These are phyloP conservation scores for Ophioninae sp. DNA, from an alignment of 2,888 invertebrate genomes.

Conservation along the genomic window DNA sequence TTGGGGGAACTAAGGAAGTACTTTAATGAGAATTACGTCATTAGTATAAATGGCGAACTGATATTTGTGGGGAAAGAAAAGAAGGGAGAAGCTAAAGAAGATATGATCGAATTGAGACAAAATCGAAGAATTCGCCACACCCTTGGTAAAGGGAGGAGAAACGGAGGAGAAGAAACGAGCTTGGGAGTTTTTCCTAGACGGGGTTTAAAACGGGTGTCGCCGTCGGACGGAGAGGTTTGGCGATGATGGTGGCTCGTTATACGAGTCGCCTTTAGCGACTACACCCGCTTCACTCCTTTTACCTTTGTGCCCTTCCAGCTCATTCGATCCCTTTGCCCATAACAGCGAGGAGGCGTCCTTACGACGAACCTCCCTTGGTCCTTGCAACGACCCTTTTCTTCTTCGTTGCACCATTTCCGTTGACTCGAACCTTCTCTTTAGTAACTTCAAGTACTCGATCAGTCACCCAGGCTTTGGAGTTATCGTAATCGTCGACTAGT, in stretches of 20 bases:
- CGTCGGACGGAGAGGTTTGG: conserved; percentile 12
- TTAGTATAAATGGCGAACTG: too few relatives aligned
- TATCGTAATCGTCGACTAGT: background rate
- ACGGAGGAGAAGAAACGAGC: conserved; percentile 53
- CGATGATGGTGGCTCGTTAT: conserved; percentile 9
- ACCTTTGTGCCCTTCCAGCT: conserved; percentile 53
- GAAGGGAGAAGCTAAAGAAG: conserved; percentile 10
- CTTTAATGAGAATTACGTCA: too few relatives aligned
- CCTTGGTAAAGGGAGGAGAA: conserved; percentile 69
- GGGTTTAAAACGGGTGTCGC: conserved; percentile 43
- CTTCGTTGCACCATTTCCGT: conserved; percentile 57
- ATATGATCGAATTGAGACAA: conserved; percentile 43
- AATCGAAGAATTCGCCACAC: conserved; percentile 77
- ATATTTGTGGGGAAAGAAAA: background rate
- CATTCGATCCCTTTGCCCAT: conserved; percentile 54
- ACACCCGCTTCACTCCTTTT: conserved; percentile 33
- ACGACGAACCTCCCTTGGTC: conserved; percentile 34
- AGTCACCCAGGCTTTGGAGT: too few relatives aligned
- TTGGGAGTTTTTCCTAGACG: conserved; percentile 51
- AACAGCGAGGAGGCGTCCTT: conserved; percentile 30
- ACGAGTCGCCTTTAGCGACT: conserved; percentile 36
- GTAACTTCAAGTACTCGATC: too few relatives aligned
- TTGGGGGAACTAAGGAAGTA: too few relatives aligned
- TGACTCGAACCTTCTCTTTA: conserved; percentile 41
- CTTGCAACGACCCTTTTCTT: conserved; percentile 72